A percentile compares a stretch with the other conserved stretches of the same genome.
phyloP scores from a whole-genome alignment of 2,888 invertebrate genomes.

The Sarcophaga rosellei region DNA sequence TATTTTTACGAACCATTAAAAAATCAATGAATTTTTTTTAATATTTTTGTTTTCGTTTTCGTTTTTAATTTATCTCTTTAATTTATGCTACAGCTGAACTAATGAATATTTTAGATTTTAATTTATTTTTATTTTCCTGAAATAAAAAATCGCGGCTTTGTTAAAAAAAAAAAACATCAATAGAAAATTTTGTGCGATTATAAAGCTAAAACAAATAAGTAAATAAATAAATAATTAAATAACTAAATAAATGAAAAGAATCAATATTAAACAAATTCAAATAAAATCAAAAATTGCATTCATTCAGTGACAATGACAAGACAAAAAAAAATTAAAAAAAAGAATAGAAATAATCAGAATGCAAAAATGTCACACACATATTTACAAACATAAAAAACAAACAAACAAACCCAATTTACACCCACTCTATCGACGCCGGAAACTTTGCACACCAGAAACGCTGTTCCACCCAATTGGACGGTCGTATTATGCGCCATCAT shows the following conservation, averaged over 20 bases:
- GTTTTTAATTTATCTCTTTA: neutral
- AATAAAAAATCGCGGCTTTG: constrained; percentile 23
- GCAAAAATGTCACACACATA: constrained; percentile 9
- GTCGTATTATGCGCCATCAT: constrained; percentile 82
- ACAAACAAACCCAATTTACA: constrained; percentile 83
- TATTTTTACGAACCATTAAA: too few species aligned
- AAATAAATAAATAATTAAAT: neutral
- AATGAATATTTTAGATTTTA: constrained; percentile 13
- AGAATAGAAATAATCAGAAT: constrained; percentile 22
- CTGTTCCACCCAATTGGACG: constrained; percentile 82
- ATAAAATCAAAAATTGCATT: constrained; percentile 30
- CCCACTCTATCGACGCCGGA: constrained; percentile 82
- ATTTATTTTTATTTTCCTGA: neutral
- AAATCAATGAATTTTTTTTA: too few species aligned
- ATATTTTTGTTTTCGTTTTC: too few species aligned
- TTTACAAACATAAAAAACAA: constrained; percentile 62
- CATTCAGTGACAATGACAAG: neutral
- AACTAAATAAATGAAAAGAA: constrained; percentile 12
- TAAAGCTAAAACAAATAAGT: neutral
- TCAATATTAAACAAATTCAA: neutral
- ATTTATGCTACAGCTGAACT: constrained; percentile 19
- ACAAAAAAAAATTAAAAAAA: constrained; percentile 44
- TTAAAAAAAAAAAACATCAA: constrained; percentile 21
- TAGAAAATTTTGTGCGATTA: constrained; percentile 12
- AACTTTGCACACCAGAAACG: constrained; percentile 82